Base-by-base conservation (phyloP, 2,113 vertebrate genomes). In the Motacilla tschutschensis region DNA sequence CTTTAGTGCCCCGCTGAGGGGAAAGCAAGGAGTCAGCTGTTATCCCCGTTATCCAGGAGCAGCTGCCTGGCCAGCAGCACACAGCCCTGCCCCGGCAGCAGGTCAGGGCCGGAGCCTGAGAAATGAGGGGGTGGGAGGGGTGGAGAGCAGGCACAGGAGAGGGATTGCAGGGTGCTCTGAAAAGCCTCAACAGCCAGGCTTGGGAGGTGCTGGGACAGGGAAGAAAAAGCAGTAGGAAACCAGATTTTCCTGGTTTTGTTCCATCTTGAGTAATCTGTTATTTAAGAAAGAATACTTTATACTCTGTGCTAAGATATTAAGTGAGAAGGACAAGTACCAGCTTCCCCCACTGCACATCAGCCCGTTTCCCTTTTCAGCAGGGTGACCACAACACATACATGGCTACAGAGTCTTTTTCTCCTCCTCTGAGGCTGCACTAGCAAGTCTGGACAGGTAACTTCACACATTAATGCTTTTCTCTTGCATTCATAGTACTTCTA, bases 91-190 rank as follows among this genome's bases (percentile, higher is more conserved):
- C 91, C 82, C 67, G 25, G 85, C 92, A 85, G 79, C 60, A 33
- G 91, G 93, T 95, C 94, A 95, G 60, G 80, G 53, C 79, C 9
- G 16, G 91, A 85, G 93, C 91, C 94, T 95, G 94, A 87, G 94
- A 95, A 95, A 91, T 71, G 94, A 94, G 94, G 94, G 94, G 93
- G 94, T 93, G 94, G 93, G 76, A 94, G 73, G 69, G 85, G 33
- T 87, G 85, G 82, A 78, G 82, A 79, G 44, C 71, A 14, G 17
- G 44, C 60, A 79, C 60, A 41, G 58, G 40, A 82, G 28, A 79
- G 41, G 44, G 69, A 90, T 44, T 3, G 5, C 85, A 77, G 82
- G 89, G 65, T 57, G 76, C 93, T 43, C 36, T 5, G 1, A 47
- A 88, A 71, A 90, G 57, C 55, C 71, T 0, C 66, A 43, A 28